Base-by-base conservation (phyloP, 2,113 vertebrate species). In the Coptodon rendalli region DNA sequence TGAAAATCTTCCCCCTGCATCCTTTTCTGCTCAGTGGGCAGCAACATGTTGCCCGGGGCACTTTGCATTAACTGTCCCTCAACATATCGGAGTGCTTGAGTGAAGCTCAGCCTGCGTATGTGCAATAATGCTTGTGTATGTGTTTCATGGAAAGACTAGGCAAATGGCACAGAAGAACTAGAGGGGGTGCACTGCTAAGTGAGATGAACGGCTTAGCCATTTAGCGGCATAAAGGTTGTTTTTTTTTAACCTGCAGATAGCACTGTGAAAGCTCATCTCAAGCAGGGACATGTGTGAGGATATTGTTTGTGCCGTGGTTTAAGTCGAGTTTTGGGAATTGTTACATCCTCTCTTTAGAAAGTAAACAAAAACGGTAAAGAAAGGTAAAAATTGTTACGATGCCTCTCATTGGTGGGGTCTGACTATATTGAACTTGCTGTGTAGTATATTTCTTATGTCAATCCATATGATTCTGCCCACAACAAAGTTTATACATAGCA, bases 401-500 rank as follows among this genome's bases (percentile, higher is more conserved):
- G 45, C 10, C 16, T 31, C 45, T 17, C 5, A 27, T 34, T 52
- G 27, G 73, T 52, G 45, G 2, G 17, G 24, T 48, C 43, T 78
- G 43, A 48, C 43, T 50, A 52, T 78, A 19, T n/a, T 52, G 27
- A 78, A 1, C 71, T 78, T 31, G 71, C 27, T 78, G 22, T 19
- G 24, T 76, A 48, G 71, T 78, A n/a, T 50, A 31, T 50, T 50
- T 48, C 43, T 78, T 19, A 4, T 7, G 57, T 79, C 83, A 84
- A 91, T 87, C 89, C 90, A 87, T 91, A 85, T 82, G 86, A 92
- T 90, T 83, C 87, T 82, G 89, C 89, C 84, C 82, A 90, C 87
- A 90, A 89, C 89, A 89, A 87, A 91, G 89, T 66, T 91, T 93
- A 93, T 93, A 90, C 91, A 92, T 93, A 92, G 86, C 86, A 80